Evolutionary conservation across 2,113 vertebrate species (phyloP).

Genomic region (Neogobius melanostomus): DNA sequence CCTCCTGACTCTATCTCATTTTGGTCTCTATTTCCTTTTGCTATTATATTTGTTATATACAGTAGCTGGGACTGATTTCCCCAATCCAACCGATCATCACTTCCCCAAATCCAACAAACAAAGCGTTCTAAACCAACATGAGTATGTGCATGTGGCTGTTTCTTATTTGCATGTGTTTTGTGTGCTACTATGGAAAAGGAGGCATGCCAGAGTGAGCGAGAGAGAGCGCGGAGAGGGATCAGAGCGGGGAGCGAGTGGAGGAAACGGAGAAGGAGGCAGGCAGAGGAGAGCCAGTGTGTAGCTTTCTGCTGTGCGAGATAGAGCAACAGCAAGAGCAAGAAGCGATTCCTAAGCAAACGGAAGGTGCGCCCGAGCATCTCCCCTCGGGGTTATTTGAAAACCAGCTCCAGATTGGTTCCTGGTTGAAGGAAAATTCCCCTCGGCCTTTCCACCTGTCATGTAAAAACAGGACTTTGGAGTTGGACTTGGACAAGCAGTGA

Average conservation of each 20-base stretch:
- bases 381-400: conserved; percentile 40
- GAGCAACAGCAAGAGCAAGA: conserved; percentile 53
- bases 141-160: conserved; percentile 2
- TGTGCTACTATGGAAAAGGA: conserved; percentile 39
- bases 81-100: neutral
- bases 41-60: neutral
- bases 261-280: conserved; percentile 36
- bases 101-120: conserved; percentile 2
- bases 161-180: conserved; percentile 42
- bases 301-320: conserved; percentile 36
- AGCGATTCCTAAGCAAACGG: conserved; percentile 42
- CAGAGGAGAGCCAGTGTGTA: neutral
- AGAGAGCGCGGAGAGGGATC: conserved; percentile 43
- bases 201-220: conserved; percentile 50
- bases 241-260: conserved; percentile 42
- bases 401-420: conserved; percentile 40
- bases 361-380: conserved; percentile 41
- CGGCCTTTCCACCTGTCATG: conserved; percentile 13
- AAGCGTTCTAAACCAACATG: conserved; percentile 7
- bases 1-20: too few species aligned
- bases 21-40: neutral
- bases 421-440: conserved; percentile 45
- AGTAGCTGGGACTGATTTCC: neutral
- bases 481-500: conserved; percentile 34
- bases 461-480: conserved; percentile 50